Conservation (phyloP, 2,797 vertebrate genomes). For the Dermochelys coriacea region DNA sequence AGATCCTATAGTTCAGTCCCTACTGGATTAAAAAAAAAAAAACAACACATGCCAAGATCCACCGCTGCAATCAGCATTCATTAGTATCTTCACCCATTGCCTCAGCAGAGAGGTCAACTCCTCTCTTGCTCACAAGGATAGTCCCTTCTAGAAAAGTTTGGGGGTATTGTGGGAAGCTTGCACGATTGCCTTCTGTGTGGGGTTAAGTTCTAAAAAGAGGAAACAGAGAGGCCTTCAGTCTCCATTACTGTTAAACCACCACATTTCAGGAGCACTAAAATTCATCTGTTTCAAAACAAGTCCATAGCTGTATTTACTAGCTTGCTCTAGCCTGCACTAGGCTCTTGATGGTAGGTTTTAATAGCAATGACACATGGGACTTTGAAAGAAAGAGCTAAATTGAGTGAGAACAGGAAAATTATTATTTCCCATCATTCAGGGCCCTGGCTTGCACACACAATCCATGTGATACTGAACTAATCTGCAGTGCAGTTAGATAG, state of each 20-base stretch:
- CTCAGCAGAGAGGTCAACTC: not conserved
- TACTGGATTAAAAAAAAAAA: not conserved
- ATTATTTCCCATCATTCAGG: conserved; percentile 11
- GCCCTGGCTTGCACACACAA: not conserved
- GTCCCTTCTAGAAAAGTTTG: not conserved
- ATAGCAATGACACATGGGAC: not conserved
- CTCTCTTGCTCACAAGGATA: not conserved
- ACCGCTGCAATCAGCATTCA: not conserved
- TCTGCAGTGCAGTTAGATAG: conserved; percentile 6
- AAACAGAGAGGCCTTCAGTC: not conserved
- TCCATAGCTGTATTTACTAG: not conserved
- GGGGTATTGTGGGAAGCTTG: not conserved
- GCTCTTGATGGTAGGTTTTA: not conserved
- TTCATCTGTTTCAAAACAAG: not conserved
- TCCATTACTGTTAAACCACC: not conserved
- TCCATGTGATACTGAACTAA: not conserved
- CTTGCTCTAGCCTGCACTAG: not conserved
- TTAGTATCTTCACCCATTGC: not conserved
- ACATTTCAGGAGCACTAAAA: not conserved
- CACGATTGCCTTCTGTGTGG: not conserved
- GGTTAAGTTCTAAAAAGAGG: not conserved
- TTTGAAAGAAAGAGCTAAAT: not conserved
- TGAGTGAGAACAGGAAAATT: not conserved
- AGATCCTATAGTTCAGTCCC: not conserved
- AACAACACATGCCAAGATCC: not conserved